Evolutionary conservation across 2,888 invertebrate species (phyloP).

Genomic region (Amphimallon solstitiale): DNA sequence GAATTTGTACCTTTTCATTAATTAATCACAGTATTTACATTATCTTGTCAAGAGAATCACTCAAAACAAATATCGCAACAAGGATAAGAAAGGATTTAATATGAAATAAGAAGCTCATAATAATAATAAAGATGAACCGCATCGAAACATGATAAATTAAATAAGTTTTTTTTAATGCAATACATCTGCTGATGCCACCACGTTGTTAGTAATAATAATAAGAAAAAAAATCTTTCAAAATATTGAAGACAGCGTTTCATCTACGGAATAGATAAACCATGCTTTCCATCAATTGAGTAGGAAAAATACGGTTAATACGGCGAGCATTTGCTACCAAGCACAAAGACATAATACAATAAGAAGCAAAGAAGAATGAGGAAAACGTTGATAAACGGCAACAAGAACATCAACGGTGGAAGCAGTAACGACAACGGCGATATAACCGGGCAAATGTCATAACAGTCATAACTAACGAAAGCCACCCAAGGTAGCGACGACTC

Average conservation of each 20-base stretch:
- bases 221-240: too few relatives aligned
- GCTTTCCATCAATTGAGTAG: neutral
- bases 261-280: neutral
- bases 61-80: too few relatives aligned
- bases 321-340: neutral
- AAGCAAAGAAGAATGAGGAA: slow-evolving; percentile 7
- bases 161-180: too few relatives aligned
- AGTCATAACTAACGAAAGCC: slow-evolving; percentile 54
- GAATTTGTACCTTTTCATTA: too few relatives aligned
- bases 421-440: slow-evolving; percentile 32
- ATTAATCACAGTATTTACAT: too few relatives aligned
- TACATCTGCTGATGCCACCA: too few relatives aligned
- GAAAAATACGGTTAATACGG: neutral
- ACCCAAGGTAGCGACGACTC: slow-evolving; percentile 52
- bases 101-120: too few relatives aligned
- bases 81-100: too few relatives aligned
- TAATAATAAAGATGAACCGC: too few relatives aligned
- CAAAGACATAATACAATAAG: neutral
- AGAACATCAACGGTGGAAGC: neutral
- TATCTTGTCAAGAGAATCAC: too few relatives aligned
- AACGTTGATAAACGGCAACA: slow-evolving; percentile 16
- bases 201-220: too few relatives aligned
- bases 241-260: neutral
- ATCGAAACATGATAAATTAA: too few relatives aligned
- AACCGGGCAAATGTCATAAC: slow-evolving; percentile 44